Evolutionary conservation across 2,888 invertebrate species (phyloP), one percentile per base, ranked within the genome.

Genomic region (Leptopilina syphax): DNA sequence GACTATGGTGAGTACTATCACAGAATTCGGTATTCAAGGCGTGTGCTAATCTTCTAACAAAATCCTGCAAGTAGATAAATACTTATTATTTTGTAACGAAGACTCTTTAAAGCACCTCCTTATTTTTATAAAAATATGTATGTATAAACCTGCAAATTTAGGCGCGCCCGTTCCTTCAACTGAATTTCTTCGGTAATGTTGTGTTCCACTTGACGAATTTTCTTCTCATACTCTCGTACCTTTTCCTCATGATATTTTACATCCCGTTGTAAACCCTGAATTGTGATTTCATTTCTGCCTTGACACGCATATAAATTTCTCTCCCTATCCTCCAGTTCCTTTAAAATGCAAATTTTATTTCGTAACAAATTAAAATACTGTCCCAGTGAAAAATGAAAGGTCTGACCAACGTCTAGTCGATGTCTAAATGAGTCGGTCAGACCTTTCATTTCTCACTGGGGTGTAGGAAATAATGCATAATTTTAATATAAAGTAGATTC

Each of bases 311-410:
- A 95, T 18, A 96, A 93, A 86, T 94, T 94, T 68, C 96, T 94
- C 89, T 97, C 96, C 77, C 95, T 93, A 87, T 96, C 96, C 89
- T 97, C 97, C 65, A 96, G 92, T 82, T 96, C 96, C 92, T 96
- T 94, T 68, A 79, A 82, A 60, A 78, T 5, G 44, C 0, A 44
- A 44, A 44, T 44, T 44, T 44, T 7, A 44, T 34, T 34, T 34
- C 34, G 34, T 3, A 34, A 18, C 18, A 18, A 18, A 18, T 18
- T 18, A 18, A 18, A 18, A 18, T 18, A 18, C 18, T 18, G 18
- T 18, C 18, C 18, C 18, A 18, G 18, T 18, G 18, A 18, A 0
- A 18, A 18, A 18, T 18, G 18, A 18, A 18, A 18, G 18, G 18
- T 18, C 18, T 18, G 18, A 18, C 18, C 18, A 18, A 18, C 18